A percentile compares a stretch with the other conserved stretches of the same genome.
phyloP scores from a whole-genome alignment of 1,140 invertebrate genomes.

The Augochlora pura region DNA sequence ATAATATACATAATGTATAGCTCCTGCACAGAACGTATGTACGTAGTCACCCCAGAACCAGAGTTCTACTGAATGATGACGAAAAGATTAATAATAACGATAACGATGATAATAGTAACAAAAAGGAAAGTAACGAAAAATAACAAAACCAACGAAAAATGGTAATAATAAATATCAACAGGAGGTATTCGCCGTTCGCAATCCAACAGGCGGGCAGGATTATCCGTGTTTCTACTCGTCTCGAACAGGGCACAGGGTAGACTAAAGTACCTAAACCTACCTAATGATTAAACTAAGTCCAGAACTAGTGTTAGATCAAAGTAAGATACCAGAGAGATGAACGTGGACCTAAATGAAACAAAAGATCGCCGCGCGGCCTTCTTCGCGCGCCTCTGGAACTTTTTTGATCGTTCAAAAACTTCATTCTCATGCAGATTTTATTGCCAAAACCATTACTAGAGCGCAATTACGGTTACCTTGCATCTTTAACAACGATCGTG shows the following conservation, averaged over 20 bases:
- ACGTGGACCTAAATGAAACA: conserved; percentile 70
- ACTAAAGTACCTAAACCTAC: conserved; percentile 75
- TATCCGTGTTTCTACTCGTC: conserved; percentile 69
- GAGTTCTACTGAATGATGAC: conserved; percentile 55
- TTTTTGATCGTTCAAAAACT: neutral
- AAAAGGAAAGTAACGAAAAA: conserved; percentile 48
- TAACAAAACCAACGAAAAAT: conserved; percentile 46
- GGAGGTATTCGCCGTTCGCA: conserved; percentile 64
- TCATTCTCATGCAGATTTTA: neutral
- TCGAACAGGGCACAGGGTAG: conserved; percentile 68
- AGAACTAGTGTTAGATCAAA: conserved; percentile 69
- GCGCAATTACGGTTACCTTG: no score
- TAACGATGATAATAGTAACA: conserved; percentile 40
- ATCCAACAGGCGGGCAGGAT: conserved; percentile 72
- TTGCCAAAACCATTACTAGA: no score
- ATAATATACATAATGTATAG: no score
- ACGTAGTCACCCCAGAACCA: conserved; percentile 52
- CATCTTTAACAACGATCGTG: no score
- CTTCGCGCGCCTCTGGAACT: conserved; percentile 29
- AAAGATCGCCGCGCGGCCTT: conserved; percentile 35
- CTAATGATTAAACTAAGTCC: conserved; percentile 72
- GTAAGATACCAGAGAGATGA: conserved; percentile 71
- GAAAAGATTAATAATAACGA: conserved; percentile 48
- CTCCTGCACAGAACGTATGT: conserved; percentile 5
- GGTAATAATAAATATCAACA: conserved; percentile 60